These are phyloP conservation scores for Nanger granti DNA, from an alignment of 2,113 vertebrate species.

Conservation along the genomic window DNA sequence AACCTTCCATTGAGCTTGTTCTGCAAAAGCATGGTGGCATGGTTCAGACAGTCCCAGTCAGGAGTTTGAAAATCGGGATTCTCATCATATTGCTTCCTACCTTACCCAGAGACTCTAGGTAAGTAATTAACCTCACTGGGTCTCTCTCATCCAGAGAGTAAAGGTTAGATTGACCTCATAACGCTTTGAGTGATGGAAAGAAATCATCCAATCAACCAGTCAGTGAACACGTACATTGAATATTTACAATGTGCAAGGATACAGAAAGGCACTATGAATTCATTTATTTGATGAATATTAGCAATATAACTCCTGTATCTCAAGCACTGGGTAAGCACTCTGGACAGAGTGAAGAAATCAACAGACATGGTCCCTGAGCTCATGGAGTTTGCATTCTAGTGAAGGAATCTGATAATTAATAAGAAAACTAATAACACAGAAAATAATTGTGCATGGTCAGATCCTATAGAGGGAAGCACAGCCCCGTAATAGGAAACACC, in stretches of 20 bases:
- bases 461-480: neutral
- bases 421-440: neutral
- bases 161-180: conserved; percentile 19
- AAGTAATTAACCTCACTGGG: neutral
- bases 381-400: neutral
- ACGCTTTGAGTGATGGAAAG: neutral
- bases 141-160: neutral
- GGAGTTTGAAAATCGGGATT: neutral
- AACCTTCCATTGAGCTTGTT: neutral
- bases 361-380: neutral
- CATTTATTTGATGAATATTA: neutral
- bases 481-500: neutral
- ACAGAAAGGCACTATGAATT: neutral
- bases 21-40: neutral
- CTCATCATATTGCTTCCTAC: neutral
- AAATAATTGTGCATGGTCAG: neutral
- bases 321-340: neutral
- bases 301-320: neutral
- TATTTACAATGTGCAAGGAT: neutral
- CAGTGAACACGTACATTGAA: neutral
- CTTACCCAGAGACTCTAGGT: neutral
- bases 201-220: conserved; percentile 10
- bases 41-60: neutral
- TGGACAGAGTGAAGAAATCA: neutral
- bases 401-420: neutral